These are phyloP conservation scores for Pelecanus crispus DNA, from an alignment of 2,113 vertebrate genomes.

Conservation along the genomic window DNA sequence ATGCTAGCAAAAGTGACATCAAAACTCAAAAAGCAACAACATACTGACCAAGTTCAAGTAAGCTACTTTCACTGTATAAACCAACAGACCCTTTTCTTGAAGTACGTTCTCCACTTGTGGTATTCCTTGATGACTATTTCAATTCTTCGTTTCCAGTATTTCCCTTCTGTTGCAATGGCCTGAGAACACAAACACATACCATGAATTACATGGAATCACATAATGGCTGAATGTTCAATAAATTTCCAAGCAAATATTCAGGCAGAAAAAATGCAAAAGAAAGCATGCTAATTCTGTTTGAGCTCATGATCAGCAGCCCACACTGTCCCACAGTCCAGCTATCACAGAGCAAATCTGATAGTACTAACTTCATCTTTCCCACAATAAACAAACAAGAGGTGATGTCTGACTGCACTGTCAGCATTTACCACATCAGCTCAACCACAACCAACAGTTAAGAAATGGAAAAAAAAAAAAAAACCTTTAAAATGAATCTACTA, in stretches of 20 bases:
- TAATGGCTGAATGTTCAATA: neutral
- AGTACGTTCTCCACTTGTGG: slow-evolving; percentile 98
- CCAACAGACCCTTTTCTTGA: slow-evolving; percentile 91
- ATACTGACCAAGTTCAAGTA: neutral
- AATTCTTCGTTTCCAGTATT: slow-evolving; percentile 93
- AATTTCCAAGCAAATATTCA: slow-evolving; percentile 38
- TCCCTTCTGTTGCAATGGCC: slow-evolving; percentile 87
- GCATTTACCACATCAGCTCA: neutral
- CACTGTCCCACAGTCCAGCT: neutral
- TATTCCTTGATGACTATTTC: slow-evolving; percentile 96
- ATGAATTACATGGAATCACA: neutral
- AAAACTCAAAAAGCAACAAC: neutral
- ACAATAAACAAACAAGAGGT: neutral
- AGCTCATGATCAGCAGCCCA: slow-evolving; percentile 10
- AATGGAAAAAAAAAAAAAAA: neutral
- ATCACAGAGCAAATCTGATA: neutral
- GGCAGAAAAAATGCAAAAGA: slow-evolving; percentile 39
- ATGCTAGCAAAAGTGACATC: neutral
- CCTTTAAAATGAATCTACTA: neutral
- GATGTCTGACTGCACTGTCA: neutral
- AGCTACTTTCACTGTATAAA: neutral
- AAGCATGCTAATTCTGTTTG: slow-evolving; percentile 17
- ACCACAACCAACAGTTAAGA: neutral
- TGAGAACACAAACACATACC: slow-evolving; percentile 53
- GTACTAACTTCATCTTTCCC: neutral